Base-by-base conservation (phyloP, 2,888 invertebrate species). In the Heterodera filipjevi region DNA sequence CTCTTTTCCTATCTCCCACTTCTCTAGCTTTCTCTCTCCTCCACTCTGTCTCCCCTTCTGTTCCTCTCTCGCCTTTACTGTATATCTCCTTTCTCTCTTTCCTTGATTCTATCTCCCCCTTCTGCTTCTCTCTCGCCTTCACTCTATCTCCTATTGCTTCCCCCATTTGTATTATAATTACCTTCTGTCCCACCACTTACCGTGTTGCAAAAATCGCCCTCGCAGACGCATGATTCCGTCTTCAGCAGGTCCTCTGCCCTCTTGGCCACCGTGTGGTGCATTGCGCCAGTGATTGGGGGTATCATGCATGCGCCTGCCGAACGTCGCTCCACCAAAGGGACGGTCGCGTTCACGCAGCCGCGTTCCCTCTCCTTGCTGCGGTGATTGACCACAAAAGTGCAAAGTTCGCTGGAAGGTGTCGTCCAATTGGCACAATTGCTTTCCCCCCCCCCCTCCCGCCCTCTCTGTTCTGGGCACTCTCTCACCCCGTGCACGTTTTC, bases 291-390 rank as follows among this genome's bases (percentile, higher is more conserved):
- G 59, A 87, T 82, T 12, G 77, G 78, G 39, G 79, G 79, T 2
- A 79, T 72, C 86, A 87, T 87, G 77, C 88, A 88, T 0, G 86
- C 85, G 14, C 88, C 88, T 32, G 84, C 83, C 1, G 86, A 82
- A n/a, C 88, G 79, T 66, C 87, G 72, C 75, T 88, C 88, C 22
- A 88, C 79, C 12, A 88, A 59, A 1, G 88, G 88, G 33, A 88
- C 84, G 12, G 88, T 85, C 0, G 87, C 86, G 73, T 89, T 89
- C 22, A 85, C 85, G 76, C 88, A 88, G 14, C 88, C 88, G 80
- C 86, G 84, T 75, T 88, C 88, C 30, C 80, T 78, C 74, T 85
- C 78, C 71, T 84, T 83, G 6, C 86, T 87, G 22, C 81, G 81
- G 78, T 86, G 86, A 76, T 88, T 86, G 27, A 79, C 66, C 27